These are phyloP conservation scores for Neoscelio sp. DNA, from an alignment of 2,888 invertebrate species.

Conservation along the genomic window DNA sequence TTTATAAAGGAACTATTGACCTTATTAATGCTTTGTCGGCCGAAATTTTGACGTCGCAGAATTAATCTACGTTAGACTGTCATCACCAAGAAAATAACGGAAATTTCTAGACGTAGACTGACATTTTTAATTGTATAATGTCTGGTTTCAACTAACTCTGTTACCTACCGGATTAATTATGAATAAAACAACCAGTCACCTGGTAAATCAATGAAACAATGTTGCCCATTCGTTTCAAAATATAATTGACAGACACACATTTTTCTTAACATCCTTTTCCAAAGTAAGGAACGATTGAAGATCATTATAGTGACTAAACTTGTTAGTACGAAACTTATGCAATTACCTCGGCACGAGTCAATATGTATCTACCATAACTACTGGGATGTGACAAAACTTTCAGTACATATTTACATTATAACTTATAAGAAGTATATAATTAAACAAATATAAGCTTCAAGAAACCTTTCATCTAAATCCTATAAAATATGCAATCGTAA, in stretches of 20 bases:
- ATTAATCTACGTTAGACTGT: slow-evolving; percentile 31
- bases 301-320: slow-evolving; percentile 34
- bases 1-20: slow-evolving; percentile 34
- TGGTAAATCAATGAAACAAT: too few relatives aligned
- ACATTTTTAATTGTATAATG: too few relatives aligned
- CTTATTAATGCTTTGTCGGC: slow-evolving; percentile 49
- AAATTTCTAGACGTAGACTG: too few relatives aligned
- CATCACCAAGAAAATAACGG: slow-evolving; percentile 34
- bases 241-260: too few relatives aligned
- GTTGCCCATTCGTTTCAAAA: too few relatives aligned
- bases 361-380: slow-evolving; percentile 41
- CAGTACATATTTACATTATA: slow-evolving; percentile 13
- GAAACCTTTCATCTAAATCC: too few relatives aligned
- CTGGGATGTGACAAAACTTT: slow-evolving; percentile 39
- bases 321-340: slow-evolving; percentile 49
- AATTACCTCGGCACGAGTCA: slow-evolving; percentile 48
- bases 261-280: background rate
- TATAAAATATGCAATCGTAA: too few relatives aligned
- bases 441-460: too few relatives aligned
- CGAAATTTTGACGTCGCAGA: slow-evolving; percentile 36
- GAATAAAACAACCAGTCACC: too few relatives aligned
- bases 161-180: too few relatives aligned
- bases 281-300: slow-evolving; percentile 25
- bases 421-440: slow-evolving; percentile 23
- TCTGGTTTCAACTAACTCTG: too few relatives aligned